These are phyloP conservation scores for Dreissena polymorpha DNA, from an alignment of 1,140 invertebrate genomes.

Conservation along the genomic window DNA sequence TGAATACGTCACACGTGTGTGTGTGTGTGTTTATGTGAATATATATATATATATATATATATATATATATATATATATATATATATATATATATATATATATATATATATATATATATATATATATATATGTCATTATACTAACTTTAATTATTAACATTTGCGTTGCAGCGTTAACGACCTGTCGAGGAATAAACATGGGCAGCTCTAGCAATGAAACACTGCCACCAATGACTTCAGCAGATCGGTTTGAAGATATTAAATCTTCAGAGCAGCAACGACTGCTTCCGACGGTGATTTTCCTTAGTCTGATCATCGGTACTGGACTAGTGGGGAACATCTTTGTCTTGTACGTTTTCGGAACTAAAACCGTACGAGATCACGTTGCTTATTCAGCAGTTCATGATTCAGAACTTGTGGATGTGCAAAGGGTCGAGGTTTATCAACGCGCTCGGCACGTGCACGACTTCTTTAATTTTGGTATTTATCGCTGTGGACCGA, in stretches of 20 bases:
- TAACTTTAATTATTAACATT: no score
- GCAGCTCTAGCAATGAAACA: no score
- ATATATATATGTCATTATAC: no score
- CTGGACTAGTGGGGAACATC: constrained; percentile 35
- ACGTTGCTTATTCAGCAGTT: neutral
- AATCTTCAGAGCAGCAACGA: neutral
- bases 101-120: no score
- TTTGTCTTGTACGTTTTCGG: constrained; percentile 44
- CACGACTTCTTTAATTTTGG: neutral
- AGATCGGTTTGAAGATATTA: constrained; percentile 11
- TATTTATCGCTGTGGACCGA: constrained; percentile 34
- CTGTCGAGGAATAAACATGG: no score
- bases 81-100: no score
- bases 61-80: no score
- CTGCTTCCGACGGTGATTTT: constrained; percentile 25
- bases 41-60: no score
- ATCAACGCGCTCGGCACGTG: constrained; percentile 5
- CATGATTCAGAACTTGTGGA: neutral
- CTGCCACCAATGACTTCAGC: no score
- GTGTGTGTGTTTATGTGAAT: no score
- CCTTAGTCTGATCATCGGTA: constrained; percentile 7
- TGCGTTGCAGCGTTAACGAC: no score
- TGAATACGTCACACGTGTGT: no score
- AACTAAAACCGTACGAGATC: constrained; percentile 26
- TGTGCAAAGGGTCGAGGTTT: constrained; percentile 31